Base-by-base conservation (phyloP, 2,888 invertebrate genomes). In the Thyatira batis region DNA sequence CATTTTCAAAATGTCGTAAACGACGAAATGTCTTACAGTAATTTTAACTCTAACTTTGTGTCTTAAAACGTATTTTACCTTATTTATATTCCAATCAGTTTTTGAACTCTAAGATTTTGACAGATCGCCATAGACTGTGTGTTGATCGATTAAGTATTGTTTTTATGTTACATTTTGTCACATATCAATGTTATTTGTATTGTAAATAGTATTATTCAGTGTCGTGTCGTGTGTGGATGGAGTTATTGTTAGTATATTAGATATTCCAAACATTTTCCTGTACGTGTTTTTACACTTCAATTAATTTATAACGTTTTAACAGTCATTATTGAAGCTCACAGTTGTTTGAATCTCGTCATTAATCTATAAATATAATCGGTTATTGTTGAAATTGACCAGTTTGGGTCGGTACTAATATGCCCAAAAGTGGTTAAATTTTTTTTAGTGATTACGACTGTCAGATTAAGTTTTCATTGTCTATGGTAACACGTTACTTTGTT, bases 181-280 rank as follows among this genome's bases (percentile, higher is more conserved):
- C 91, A 91, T 91, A 91, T 90, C 91, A 91, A 73, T 80, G 78
- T 84, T 81, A 67, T 72, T 72, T 82, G 76, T 72, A 75, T 55
- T 69, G 71, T 85, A 82, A 76, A 82, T 84, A 83, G 61, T 60
- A 56, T 72, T 62, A 66, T 66, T 70, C 55, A 60, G 62, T 78
- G 87, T 89, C 87, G 86, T 89, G 89, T 90, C 87, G 88, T 89
- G 88, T 89, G 83, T 84, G 85, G 86, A 85, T 90, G 89, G 84
- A 65, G 54, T 67, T 73, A 64, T 61, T 57, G 49, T 59, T 65
- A 63, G 62, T 62, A 13, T 45, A 20, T 49, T 45, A 49, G 49
- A 45, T 55, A 52, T 55, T 53, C 51, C 21, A 56, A 39, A 56
- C n/a, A 51, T 21, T 50, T 51, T 59, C 45, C 45, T 67, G 69